These are phyloP conservation scores for Diorhabda sublineata DNA, from an alignment of 1,140 invertebrate genomes.

Conservation along the genomic window DNA sequence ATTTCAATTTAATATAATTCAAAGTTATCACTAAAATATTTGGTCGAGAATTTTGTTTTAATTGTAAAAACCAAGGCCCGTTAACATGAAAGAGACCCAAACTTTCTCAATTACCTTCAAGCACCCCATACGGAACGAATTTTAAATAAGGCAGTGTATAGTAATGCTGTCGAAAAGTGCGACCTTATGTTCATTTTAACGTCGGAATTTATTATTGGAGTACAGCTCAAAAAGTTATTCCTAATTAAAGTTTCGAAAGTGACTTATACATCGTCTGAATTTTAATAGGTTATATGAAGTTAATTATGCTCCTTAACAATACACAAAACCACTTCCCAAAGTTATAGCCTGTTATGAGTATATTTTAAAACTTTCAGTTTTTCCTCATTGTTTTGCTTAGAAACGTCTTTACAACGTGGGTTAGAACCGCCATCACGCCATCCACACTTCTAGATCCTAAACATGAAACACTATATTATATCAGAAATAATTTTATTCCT, in stretches of 20 bases:
- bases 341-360: background rate
- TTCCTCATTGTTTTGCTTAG: background rate
- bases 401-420: background rate
- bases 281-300: slow-evolving; percentile 3
- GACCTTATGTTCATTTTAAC: background rate
- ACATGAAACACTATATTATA: too few relatives aligned
- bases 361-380: background rate
- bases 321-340: background rate
- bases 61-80: background rate
- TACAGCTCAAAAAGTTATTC: background rate
- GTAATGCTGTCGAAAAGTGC: background rate
- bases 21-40: too few relatives aligned
- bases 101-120: slow-evolving; percentile 2
- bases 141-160: background rate
- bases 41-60: background rate
- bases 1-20: too few relatives aligned
- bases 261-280: background rate
- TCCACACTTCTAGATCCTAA: too few relatives aligned
- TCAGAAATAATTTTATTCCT: too few relatives aligned
- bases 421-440: too few relatives aligned
- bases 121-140: slow-evolving; percentile 1
- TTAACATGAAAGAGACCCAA: background rate
- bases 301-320: background rate
- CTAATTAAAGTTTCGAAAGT: slow-evolving; percentile 1
- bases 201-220: slow-evolving; percentile 1